Base-by-base conservation (phyloP, 1,140 invertebrate species). In the Battus philenor region DNA sequence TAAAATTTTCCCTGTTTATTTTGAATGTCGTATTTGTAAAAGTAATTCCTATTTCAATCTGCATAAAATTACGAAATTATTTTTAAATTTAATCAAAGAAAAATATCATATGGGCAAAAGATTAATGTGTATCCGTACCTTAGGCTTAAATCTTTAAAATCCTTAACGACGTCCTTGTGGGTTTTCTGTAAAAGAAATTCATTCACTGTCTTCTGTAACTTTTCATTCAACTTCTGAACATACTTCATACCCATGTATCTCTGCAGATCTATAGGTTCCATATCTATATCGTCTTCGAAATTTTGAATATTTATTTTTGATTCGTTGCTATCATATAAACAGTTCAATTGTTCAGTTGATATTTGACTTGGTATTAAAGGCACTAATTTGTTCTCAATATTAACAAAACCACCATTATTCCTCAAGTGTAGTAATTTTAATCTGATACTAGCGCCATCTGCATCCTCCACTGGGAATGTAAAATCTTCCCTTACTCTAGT, bases 221-320 rank as follows among this genome's bases (percentile, higher is more conserved):
- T 75, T 29, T 64, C 59, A 47, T 82, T 82, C 11, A 84, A 49
- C 11, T 64, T 77, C n/a, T 75, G 58, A 0, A 84, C 51, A 46
- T 75, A 82, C 53, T 81, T 73, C 0, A 61, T 47, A n/a, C 68
- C 69, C 16, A 80, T 65, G 56, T 67, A 81, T 39, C 77, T 62
- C 45, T 84, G 72, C 11, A 80, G 22, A 46, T 81, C 80, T 15
- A 84, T 67, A 8, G 64, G 48, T 56, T 81, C 65, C 61, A 66
- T 62, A 5, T 75, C 62, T 5, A 57, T 34, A 44, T 64, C 67
- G 7, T 49, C 51, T 18, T 67, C 45, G n/a, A 80, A 54, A 60
- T 73, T 64, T 24, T 67, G 52, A 30, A 70, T 44, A 31, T 68
- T 62, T 15, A 73, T 48, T 10, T 67, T 50, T 29, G 54, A 70